phyloP scores from a whole-genome alignment of 2,797 vertebrate genomes.

The Lithobates sylvaticus region DNA sequence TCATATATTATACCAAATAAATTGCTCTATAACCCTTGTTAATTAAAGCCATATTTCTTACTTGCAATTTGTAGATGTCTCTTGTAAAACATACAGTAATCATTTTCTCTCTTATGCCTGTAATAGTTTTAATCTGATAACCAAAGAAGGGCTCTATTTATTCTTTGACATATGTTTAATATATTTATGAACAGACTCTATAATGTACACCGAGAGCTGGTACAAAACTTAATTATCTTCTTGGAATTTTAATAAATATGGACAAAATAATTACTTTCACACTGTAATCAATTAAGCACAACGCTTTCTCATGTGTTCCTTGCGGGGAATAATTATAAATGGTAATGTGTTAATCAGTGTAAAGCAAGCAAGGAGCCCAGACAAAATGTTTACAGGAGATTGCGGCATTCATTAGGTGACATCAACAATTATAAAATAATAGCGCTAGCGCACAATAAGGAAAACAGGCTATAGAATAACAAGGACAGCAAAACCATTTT shows the following conservation, averaged over 20 bases:
- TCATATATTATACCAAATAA: no score
- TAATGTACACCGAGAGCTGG: background rate
- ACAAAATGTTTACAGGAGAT: constrained; percentile 11
- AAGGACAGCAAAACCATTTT: background rate
- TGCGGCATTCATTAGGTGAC: constrained; percentile 14
- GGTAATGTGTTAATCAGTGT: constrained; percentile 53
- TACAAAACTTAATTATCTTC: constrained; percentile 7
- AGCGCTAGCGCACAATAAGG: background rate
- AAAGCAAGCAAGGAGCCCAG: constrained; percentile 25
- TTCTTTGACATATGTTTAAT: constrained; percentile 3
- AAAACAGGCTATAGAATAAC: background rate
- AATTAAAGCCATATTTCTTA: no score
- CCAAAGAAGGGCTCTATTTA: background rate
- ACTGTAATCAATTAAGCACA: constrained; percentile 54
- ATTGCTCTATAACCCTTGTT: no score
- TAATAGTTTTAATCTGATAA: background rate
- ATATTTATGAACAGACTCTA: constrained; percentile 18
- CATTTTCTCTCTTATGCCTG: no score
- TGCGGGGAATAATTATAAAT: constrained; percentile 55
- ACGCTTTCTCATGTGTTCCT: constrained; percentile 24
- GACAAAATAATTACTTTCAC: constrained; percentile 56
- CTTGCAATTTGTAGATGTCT: no score
- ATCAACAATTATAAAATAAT: constrained; percentile 25
- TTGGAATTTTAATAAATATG: constrained; percentile 50
- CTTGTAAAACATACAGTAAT: no score